Conservation (phyloP, 2,888 invertebrate genomes). For the Bombylius discolor region DNA sequence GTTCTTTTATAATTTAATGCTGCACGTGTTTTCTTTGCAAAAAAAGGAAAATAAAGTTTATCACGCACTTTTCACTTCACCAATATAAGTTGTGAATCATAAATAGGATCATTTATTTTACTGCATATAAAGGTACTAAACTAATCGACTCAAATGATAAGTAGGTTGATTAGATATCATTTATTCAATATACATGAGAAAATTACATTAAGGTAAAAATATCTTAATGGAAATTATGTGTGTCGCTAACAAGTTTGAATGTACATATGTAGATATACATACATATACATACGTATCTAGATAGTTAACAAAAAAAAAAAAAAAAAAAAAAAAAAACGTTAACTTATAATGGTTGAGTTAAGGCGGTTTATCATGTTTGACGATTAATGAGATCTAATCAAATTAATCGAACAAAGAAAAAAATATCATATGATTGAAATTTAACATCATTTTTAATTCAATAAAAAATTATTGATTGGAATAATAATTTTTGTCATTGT, state of each 20-base stretch:
- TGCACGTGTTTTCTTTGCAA: constrained; percentile 11
- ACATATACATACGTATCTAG: too few relatives aligned
- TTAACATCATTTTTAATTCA: too few relatives aligned
- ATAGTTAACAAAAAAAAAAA: too few relatives aligned
- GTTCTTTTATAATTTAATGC: neutral
- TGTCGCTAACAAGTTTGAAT: too few relatives aligned
- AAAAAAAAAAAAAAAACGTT: too few relatives aligned
- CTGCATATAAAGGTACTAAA: neutral
- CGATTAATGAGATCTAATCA: constrained; percentile 15
- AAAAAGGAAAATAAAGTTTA: constrained; percentile 4
- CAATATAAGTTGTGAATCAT: neutral
- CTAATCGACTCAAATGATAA: neutral
- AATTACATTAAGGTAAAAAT: neutral
- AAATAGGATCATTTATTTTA: neutral
- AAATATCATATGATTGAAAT: neutral
- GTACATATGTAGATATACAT: too few relatives aligned
- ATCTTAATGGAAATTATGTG: too few relatives aligned
- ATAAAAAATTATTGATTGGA: too few relatives aligned
- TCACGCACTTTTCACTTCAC: constrained; percentile 13
- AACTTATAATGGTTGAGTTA: neutral
- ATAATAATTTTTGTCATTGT: too few relatives aligned
- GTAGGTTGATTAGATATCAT: neutral
- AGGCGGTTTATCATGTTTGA: constrained; percentile 7
- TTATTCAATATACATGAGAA: neutral
- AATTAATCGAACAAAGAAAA: constrained; percentile 5